phyloP scores from a whole-genome alignment of 2,888 invertebrate species.

The Amiota communis region DNA sequence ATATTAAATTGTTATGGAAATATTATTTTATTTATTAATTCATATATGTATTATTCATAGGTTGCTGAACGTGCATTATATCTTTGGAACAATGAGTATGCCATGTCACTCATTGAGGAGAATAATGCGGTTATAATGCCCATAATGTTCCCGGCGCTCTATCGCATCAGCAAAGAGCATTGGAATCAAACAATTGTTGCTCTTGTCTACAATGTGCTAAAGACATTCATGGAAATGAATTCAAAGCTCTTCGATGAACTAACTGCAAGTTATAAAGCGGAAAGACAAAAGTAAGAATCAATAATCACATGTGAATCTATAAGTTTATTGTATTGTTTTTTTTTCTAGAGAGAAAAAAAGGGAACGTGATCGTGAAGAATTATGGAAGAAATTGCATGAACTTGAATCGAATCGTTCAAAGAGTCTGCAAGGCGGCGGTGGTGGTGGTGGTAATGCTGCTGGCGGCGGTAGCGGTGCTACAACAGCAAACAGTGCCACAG shows the following conservation, averaged over 20 bases:
- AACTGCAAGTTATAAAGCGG: slow-evolving; percentile 98
- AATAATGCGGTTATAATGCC: slow-evolving; percentile 94
- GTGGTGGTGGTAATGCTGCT: slow-evolving; percentile 53
- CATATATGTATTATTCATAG: slow-evolving; percentile 73
- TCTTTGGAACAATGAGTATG: slow-evolving; percentile 98
- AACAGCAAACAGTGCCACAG: slow-evolving; percentile 30
- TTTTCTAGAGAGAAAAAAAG: slow-evolving; percentile 73
- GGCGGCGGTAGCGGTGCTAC: slow-evolving; percentile 55
- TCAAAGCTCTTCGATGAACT: slow-evolving; percentile 95
- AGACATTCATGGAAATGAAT: slow-evolving; percentile 98
- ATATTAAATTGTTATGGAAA: no score
- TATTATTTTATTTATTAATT: not conserved
- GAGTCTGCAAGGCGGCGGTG: slow-evolving; percentile 60
- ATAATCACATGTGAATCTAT: not conserved
- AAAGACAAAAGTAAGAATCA: slow-evolving; percentile 93
- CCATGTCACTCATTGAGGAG: slow-evolving; percentile 94
- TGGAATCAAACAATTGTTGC: slow-evolving; percentile 98
- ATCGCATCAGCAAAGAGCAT: slow-evolving; percentile 94
- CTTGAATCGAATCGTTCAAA: slow-evolving; percentile 82
- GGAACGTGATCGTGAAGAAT: slow-evolving; percentile 96
- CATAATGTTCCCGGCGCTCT: slow-evolving; percentile 95
- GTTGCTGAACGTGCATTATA: slow-evolving; percentile 95
- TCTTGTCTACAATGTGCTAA: slow-evolving; percentile 95
- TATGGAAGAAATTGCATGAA: slow-evolving; percentile 96
- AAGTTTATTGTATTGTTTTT: slow-evolving; percentile 16